Percentiles rank a stretch among this genome's conserved stretches.
These are phyloP conservation scores for Bufotes viridis DNA, from an alignment of 2,797 vertebrate species.

Conservation along the genomic window DNA sequence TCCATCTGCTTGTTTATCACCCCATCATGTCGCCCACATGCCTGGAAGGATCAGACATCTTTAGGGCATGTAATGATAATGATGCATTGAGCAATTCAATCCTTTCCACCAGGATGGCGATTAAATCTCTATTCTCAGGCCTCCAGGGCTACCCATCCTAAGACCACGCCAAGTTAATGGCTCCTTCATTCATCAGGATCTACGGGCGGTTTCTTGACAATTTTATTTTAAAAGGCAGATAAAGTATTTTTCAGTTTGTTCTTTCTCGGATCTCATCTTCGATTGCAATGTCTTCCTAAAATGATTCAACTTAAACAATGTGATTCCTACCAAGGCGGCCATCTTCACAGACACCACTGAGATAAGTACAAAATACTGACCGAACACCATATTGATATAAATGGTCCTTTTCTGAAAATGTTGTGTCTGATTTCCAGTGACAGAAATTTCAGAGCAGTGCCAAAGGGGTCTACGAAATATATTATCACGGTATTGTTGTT, in stretches of 20 bases:
- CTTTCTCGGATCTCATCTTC: background rate
- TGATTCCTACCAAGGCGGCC: background rate
- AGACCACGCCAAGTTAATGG: background rate
- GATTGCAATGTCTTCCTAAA: background rate
- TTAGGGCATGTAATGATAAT: constrained; percentile 14
- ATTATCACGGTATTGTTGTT: too few species aligned
- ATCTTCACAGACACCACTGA: background rate
- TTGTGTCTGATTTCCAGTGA: too few species aligned
- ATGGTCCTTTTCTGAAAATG: background rate
- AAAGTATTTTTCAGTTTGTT: background rate
- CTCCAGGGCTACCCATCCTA: background rate
- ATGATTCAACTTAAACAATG: background rate
- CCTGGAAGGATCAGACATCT: background rate
- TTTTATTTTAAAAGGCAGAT: background rate
- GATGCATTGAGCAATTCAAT: constrained; percentile 32
- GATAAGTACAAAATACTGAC: background rate
- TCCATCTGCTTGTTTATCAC: background rate
- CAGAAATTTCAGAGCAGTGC: too few species aligned
- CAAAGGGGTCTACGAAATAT: too few species aligned
- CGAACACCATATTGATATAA: background rate
- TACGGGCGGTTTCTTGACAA: background rate
- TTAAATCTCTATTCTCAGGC: constrained; percentile 1
- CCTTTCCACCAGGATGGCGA: constrained; percentile 1
- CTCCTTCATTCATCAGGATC: background rate
- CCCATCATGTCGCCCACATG: too few species aligned